Percentiles rank a stretch among this genome's conserved stretches.
Evolutionary conservation across 1,140 invertebrate species (phyloP).

Genomic region (Maconellicoccus hirsutus): DNA sequence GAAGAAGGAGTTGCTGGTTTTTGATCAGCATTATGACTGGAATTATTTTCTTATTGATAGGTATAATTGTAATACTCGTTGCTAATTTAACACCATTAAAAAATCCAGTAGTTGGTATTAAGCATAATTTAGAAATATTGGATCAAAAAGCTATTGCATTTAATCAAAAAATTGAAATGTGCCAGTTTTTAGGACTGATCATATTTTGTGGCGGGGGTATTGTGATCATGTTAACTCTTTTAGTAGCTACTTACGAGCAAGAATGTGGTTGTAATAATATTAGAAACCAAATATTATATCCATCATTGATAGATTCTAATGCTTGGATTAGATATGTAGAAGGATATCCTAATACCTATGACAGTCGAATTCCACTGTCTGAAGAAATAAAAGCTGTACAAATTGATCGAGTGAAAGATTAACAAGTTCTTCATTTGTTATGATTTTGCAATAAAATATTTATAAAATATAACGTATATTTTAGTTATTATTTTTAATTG

Average conservation of each 20-base stretch:
- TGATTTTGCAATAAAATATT: slow-evolving; percentile 1
- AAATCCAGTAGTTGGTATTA: slow-evolving; percentile 35
- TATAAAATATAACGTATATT: background rate
- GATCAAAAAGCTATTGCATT: slow-evolving; percentile 38
- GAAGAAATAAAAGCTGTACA: slow-evolving; percentile 14
- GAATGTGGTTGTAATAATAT: slow-evolving; percentile 22
- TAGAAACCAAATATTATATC: background rate
- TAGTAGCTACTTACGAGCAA: slow-evolving; percentile 37
- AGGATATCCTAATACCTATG: background rate
- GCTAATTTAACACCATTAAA: slow-evolving; percentile 41
- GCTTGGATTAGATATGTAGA: slow-evolving; percentile 4
- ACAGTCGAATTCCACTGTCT: background rate
- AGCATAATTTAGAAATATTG: slow-evolving; percentile 38
- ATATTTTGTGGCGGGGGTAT: slow-evolving; percentile 42
- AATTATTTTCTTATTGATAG: slow-evolving; percentile 38
- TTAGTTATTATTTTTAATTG: too few species aligned
- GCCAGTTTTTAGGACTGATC: slow-evolving; percentile 40
- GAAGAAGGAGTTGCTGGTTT: slow-evolving; percentile 36
- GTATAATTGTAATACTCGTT: slow-evolving; percentile 39
- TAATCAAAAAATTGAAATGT: slow-evolving; percentile 40
- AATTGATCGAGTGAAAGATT: background rate
- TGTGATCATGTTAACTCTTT: slow-evolving; percentile 38
- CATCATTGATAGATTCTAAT: background rate
- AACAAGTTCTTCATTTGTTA: background rate
- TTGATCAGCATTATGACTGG: slow-evolving; percentile 39